These are phyloP conservation scores for Metellina segmentata DNA, from an alignment of 2,888 invertebrate species.

Conservation along the genomic window DNA sequence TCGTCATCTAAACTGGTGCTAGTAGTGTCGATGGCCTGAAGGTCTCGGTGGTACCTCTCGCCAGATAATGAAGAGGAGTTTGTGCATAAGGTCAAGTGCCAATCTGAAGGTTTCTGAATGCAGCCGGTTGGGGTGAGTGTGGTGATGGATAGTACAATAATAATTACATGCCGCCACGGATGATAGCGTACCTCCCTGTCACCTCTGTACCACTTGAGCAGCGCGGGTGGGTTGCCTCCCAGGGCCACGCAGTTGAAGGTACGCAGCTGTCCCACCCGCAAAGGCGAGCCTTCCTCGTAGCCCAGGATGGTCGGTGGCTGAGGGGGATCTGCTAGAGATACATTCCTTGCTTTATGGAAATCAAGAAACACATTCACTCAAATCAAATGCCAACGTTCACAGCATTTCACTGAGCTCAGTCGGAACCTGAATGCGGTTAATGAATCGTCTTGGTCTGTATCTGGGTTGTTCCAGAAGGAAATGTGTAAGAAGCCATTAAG, in stretches of 20 bases:
- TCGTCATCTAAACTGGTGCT: too few species aligned
- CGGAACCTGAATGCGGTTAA: too few species aligned
- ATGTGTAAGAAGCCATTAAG: too few species aligned
- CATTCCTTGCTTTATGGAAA: conserved; percentile 48
- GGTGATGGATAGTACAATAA: conserved; percentile 35
- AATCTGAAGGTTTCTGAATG: not conserved
- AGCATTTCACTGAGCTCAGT: too few species aligned
- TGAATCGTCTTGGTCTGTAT: too few species aligned
- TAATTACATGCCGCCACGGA: conserved; percentile 76
- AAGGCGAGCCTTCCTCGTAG: conserved; percentile 89
- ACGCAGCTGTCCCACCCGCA: conserved; percentile 91
- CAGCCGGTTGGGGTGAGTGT: not conserved
- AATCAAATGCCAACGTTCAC: conserved; percentile 4
- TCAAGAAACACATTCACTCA: conserved; percentile 32
- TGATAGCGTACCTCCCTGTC: conserved; percentile 88
- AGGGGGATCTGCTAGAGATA: conserved; percentile 89
- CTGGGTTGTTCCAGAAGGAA: too few species aligned
- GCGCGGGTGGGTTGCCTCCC: conserved; percentile 97
- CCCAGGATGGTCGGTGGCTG: conserved; percentile 94
- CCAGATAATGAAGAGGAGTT: not conserved
- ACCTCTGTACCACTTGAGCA: conserved; percentile 96
- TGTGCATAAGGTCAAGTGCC: not conserved
- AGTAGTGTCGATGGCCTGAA: too few species aligned
- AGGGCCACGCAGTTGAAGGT: conserved; percentile 94
- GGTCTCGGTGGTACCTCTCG: too few species aligned